Evolutionary conservation across 2,797 vertebrate species (phyloP).

Genomic region (Neostethus bicornis): DNA sequence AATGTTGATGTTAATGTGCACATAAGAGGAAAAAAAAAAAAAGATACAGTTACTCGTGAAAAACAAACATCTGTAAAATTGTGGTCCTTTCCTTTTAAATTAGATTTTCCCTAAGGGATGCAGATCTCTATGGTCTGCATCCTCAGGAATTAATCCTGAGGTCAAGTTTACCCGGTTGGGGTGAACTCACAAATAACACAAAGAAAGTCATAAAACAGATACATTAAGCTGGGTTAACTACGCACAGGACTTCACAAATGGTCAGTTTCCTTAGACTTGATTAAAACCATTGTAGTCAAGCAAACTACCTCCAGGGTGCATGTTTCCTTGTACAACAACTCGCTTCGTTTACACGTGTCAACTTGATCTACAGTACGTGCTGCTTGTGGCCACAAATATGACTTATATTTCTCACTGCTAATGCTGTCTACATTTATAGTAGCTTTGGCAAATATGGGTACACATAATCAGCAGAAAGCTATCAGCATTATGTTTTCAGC

Average conservation of each 20-base stretch:
- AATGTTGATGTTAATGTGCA: conserved; percentile 36
- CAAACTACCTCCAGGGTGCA: conserved; percentile 26
- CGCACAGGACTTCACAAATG: conserved; percentile 31
- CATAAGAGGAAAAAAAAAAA: neutral
- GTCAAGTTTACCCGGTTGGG: conserved; percentile 22
- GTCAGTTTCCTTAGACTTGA: conserved; percentile 32
- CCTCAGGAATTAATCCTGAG: too few relatives aligned
- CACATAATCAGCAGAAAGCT: neutral
- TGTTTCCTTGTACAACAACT: conserved; percentile 49
- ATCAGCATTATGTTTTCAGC: neutral
- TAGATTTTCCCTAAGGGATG: neutral
- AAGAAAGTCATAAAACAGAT: conserved; percentile 29
- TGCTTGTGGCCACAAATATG: conserved; percentile 10
- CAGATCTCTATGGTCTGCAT: too few relatives aligned
- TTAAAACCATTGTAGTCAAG: conserved; percentile 31
- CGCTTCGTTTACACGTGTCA: conserved; percentile 23
- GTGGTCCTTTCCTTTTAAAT: neutral
- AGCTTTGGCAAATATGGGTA: conserved; percentile 2
- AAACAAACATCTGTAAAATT: neutral
- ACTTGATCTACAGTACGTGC: conserved; percentile 9
- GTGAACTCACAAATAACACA: too few relatives aligned
- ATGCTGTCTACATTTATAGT: conserved; percentile 1
- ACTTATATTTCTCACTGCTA: conserved; percentile 19
- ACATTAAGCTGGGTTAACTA: conserved; percentile 19
- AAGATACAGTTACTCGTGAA: neutral